Base-by-base conservation (phyloP, 2,797 vertebrate genomes). In the Rallus crepitans region DNA sequence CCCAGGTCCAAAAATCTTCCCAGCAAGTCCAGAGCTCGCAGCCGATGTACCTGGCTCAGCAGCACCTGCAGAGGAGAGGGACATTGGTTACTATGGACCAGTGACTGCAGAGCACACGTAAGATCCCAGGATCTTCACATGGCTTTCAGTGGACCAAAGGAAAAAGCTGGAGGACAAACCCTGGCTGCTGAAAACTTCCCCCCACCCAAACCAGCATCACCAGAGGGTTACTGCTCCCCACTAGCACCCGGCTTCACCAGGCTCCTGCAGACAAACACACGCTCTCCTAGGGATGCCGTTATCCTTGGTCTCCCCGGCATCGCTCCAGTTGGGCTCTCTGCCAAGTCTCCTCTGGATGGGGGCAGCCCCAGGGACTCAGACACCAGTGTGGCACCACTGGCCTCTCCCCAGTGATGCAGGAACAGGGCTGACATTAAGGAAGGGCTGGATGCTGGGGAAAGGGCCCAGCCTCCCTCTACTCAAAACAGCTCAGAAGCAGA, bases 1-100 rank as follows among this genome's bases (percentile, higher is more conserved):
- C 99, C 99, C 92, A 99, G 98, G 98, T 99, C 99, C 98, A 99
- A 94, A 94, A 99, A 99, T n/a, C 98, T 98, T 8, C 99, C 99
- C 33, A 99, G 98, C 96, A 99, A 96, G 91, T 99, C 99, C 53
- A 99, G 98, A 19, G 99, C 99, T 69, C 99, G 97, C 83, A 99
- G 98, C 47, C 99, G 98, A 95, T 99, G 99, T 73, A 99, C 99
- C 95, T 99, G 99, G 97, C 99, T 99, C 60, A 99, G 98, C 95
- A 99, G 98, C 86, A 99, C 99, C 99, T 99, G 97, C 53, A 87
- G 97, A 59, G 50, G 72, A 80, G 25, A 82, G 15, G 48, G 21
- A 76, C 2, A 64, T 9, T 3, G 3, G 45, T 69, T 33, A 88
- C 1, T 14, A 70, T 4, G 3, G 6, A 15, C 9, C 13, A n/a